Conservation (phyloP, 2,797 vertebrate genomes). For the Pampus argenteus region DNA sequence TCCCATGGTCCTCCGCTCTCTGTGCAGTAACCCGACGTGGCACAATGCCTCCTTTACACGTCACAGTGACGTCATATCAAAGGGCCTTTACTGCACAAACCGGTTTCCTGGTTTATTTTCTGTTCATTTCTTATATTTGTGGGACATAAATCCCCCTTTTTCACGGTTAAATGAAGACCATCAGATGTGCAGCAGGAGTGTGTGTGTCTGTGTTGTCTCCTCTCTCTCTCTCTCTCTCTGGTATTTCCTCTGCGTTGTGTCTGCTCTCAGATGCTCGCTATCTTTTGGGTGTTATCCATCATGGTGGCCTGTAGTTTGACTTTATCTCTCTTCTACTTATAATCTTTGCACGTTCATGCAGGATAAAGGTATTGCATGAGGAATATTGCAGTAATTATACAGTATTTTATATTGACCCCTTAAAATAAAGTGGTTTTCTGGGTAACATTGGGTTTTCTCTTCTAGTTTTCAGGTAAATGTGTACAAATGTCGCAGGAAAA, state of each 20-base stretch:
- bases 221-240: background rate
- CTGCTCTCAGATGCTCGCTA: conserved; percentile 9
- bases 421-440: too few relatives aligned
- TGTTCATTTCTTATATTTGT: background rate
- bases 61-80: conserved; percentile 5
- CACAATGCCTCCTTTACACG: conserved; percentile 15
- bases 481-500: too few relatives aligned
- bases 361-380: background rate
- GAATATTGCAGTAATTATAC: background rate
- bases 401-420: too few relatives aligned
- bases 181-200: conserved; percentile 3
- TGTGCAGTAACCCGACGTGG: conserved; percentile 7
- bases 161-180: background rate
- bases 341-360: background rate
- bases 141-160: background rate
- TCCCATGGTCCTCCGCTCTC: conserved; percentile 41
- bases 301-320: background rate
- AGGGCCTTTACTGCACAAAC: background rate
- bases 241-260: conserved; percentile 18
- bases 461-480: too few relatives aligned
- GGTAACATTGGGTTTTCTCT: too few relatives aligned
- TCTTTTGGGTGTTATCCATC: conserved; percentile 17
- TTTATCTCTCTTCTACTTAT: background rate
- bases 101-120: too few relatives aligned
- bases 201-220: conserved; percentile 13